Evolutionary conservation across 2,888 invertebrate genomes (phyloP).

Genomic region (Tachina grossa): DNA sequence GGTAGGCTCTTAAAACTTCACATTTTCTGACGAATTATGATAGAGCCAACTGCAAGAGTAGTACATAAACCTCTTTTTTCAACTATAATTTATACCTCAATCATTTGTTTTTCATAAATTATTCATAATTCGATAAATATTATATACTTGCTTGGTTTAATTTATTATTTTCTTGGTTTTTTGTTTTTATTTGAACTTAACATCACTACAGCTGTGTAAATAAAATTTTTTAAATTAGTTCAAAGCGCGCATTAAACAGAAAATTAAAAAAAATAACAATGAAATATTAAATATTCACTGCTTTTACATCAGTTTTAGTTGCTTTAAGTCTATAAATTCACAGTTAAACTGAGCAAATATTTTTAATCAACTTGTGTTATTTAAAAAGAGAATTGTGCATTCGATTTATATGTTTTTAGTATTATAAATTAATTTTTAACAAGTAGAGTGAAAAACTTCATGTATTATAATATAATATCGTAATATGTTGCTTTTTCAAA

Average conservation of each 20-base stretch:
- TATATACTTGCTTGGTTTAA: neutral
- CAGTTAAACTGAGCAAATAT: neutral
- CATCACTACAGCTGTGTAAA: conserved; percentile 58
- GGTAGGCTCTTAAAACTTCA: too few relatives aligned
- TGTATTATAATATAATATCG: too few relatives aligned
- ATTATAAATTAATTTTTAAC: too few relatives aligned
- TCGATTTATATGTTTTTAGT: neutral
- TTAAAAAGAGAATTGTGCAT: neutral
- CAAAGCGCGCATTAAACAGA: neutral
- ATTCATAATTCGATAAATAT: neutral
- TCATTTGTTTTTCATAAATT: too few relatives aligned
- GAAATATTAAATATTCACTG: conserved; percentile 29
- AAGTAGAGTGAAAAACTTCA: too few relatives aligned
- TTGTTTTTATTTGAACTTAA: neutral
- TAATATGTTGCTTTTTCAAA: too few relatives aligned
- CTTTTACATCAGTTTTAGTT: neutral
- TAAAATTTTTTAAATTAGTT: conserved; percentile 18
- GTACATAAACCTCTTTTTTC: too few relatives aligned
- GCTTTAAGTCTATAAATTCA: conserved; percentile 12
- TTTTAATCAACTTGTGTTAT: conserved; percentile 1
- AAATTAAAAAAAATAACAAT: neutral
- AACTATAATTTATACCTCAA: too few relatives aligned
- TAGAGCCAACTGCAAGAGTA: too few relatives aligned
- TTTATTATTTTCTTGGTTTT: neutral
- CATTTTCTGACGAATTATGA: too few relatives aligned